Evolutionary conservation across 92 coral and sea anemone genomes (phyloP), one percentile per base, ranked within the genome.

Genomic region (Heliopora coerulea): DNA sequence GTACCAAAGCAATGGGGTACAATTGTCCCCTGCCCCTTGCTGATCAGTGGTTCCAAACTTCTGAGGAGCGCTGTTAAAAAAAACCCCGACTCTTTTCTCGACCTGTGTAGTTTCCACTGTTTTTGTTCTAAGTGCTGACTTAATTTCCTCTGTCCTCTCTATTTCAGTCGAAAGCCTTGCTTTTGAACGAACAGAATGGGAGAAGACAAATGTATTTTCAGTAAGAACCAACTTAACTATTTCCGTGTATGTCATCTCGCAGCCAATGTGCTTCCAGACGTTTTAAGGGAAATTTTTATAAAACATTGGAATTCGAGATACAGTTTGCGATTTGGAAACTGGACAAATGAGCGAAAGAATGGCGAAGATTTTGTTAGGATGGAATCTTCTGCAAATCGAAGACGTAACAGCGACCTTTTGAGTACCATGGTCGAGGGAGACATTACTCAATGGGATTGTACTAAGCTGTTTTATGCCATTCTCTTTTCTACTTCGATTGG

Each of bases 401-500:
- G 20, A 49, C 25, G 76, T 1, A 49, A 69, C 34, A 69, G 8
- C 3, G 76, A 69, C 27, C 49, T 69, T 20, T 34, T 49, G 62
- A 31, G 50, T 69, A 11, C 3, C 2, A 69, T 69, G 76, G 28
- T 24, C 15, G 33, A 69, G 13, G 76, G 76, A 28, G 46, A 69
- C 31, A n/a, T 34, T 54, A 46, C 28, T 1, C 17, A 28, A 27
- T 69, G 76, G 76, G 76, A 69, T 21, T 69, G 76, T 24, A 69
- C 76, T 6, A 69, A 46, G 39, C 54, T 86, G 59, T 80, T 74
- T 44, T 82, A 82, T 74, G 80, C 66, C 4, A 74, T 83, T 25
- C 79, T 86, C 14, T 84, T 58, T 39, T 78, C 90, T 12, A 30
- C 42, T 8, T 78, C 82, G 30, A 61, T 86, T 3, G 90, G 90